Base-by-base conservation (phyloP, 2,888 invertebrate species). In the Cephalotes varians region DNA sequence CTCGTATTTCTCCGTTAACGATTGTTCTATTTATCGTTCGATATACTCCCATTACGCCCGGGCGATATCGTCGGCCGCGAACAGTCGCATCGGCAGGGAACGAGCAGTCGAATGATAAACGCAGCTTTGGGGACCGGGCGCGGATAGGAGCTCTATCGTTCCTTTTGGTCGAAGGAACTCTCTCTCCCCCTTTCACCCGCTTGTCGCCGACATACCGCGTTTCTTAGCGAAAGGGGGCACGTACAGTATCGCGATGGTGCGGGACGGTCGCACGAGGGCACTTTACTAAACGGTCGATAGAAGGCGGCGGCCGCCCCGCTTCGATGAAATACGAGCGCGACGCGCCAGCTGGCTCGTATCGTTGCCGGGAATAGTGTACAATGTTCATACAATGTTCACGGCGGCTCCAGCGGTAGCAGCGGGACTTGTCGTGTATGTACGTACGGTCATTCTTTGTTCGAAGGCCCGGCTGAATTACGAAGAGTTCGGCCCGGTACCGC, bases 211-310 rank as follows among this genome's bases (percentile, higher is more conserved):
- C 37, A 47, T 40, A 28, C 31, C 72, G 18, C 73, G 81, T 81
- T 73, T 64, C 81, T 72, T 64, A 58, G 80, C 60, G 28, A 80
- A 74, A 73, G 73, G 67, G 51, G 34, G 69, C 74, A 69, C 74
- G 74, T 60, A 72, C 25, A 49, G 49, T 71, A 80, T 71, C 80
- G 80, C 54, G 76, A 72, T 80, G 58, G 58, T 40, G 76, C 65
- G 47, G 81, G 76, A 73, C 73, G 49, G 62, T 71, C 80, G 51
- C 81, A 64, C 64, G 81, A 76, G 82, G 77, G 77, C 82, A 82
- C 77, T 77, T 82, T 82, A 67, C 82, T 82, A 82, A 82, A 82
- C 82, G 82, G 71, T 83, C 83, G 83, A 80, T 83, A 83, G 81
- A 72, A 83, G 80, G 56, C 83, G 80, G 79, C 69, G 79, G 79